A percentile compares a stretch with the other conserved stretches of the same genome.
These are phyloP conservation scores for Nerophis lumbriciformis DNA, from an alignment of 2,113 vertebrate species.

Conservation along the genomic window DNA sequence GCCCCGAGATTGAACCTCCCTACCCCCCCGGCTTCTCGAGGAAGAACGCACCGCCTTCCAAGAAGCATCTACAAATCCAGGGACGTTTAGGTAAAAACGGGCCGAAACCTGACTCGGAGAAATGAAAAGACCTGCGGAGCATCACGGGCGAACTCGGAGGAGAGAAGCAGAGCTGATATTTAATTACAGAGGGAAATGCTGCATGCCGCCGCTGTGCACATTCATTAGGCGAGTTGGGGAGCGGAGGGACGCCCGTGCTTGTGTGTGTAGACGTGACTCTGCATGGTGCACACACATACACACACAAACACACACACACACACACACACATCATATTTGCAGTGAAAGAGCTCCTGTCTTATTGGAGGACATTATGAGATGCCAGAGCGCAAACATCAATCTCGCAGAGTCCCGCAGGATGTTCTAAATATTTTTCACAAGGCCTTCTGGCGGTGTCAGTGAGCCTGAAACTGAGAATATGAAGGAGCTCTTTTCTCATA, in stretches of 20 bases:
- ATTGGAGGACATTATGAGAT: slow-evolving; percentile 57
- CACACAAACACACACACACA: too few relatives aligned
- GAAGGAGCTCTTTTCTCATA: slow-evolving; percentile 36
- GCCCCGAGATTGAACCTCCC: slow-evolving; percentile 35
- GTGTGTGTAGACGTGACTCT: slow-evolving; percentile 21
- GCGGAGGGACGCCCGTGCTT: slow-evolving; percentile 29
- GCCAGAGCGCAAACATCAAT: slow-evolving; percentile 59
- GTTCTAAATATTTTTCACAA: slow-evolving; percentile 57
- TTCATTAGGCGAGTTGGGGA: slow-evolving; percentile 54
- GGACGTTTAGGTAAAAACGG: background rate
- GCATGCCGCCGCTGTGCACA: slow-evolving; percentile 45
- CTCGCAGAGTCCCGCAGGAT: slow-evolving; percentile 42
- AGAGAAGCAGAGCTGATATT: slow-evolving; percentile 42
- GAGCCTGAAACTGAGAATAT: slow-evolving; percentile 29
- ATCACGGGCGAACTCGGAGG: slow-evolving; percentile 30
- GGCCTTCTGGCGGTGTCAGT: slow-evolving; percentile 48
- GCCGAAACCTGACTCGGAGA: slow-evolving; percentile 19
- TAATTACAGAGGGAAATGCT: slow-evolving; percentile 61
- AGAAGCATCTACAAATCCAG: slow-evolving; percentile 18
- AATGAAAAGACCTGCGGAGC: slow-evolving; percentile 7
- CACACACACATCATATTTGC: slow-evolving; percentile 47
- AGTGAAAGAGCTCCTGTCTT: slow-evolving; percentile 54
- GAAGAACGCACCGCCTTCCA: slow-evolving; percentile 38
- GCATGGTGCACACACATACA: slow-evolving; percentile 27
- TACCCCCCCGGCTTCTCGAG: slow-evolving; percentile 26